A percentile compares a stretch with the other conserved stretches of the same genome.
Conservation (phyloP, 30 jellyfish, hydroid and myxozoan species). For the Aurelia coerulea region DNA sequence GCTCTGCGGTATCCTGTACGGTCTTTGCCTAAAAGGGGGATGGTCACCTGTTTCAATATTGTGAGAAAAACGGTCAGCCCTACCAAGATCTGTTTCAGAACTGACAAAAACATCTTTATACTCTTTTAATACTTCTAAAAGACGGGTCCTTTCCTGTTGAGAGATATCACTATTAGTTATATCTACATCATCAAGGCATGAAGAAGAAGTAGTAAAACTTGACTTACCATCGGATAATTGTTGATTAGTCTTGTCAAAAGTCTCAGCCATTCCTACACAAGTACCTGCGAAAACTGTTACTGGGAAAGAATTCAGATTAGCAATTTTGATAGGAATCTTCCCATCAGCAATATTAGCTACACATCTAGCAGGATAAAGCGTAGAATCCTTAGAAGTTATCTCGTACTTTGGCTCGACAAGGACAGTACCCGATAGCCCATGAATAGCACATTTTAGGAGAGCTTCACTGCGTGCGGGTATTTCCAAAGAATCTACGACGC, state of each 20-base stretch:
- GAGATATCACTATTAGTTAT: too few species aligned
- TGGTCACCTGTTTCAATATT: too few species aligned
- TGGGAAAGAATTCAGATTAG: conserved; percentile 22
- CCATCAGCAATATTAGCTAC: background rate
- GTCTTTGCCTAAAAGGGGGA: too few species aligned
- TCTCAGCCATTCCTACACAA: conserved; percentile 6
- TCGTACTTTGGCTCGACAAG: conserved; percentile 54
- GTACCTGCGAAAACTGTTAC: conserved; percentile 15
- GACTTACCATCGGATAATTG: background rate
- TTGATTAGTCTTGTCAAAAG: background rate
- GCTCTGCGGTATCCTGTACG: too few species aligned
- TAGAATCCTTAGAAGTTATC: conserved; percentile 15
- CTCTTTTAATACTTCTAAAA: background rate
- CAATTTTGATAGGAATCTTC: conserved; percentile 16
- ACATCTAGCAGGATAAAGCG: conserved; percentile 25
- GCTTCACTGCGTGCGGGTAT: conserved; percentile 30
- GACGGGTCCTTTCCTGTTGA: too few species aligned
- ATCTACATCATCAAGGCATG: too few species aligned
- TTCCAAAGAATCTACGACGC: conserved; percentile 2
- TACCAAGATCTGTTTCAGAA: conserved; percentile 9
- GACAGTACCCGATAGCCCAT: conserved; percentile 27
- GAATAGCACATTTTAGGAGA: background rate
- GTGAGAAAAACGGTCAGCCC: conserved; percentile 21
- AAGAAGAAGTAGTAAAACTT: background rate
- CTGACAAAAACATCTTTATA: conserved; percentile 2